These are phyloP conservation scores for Microtus oregoni DNA, from an alignment of 2,113 vertebrate genomes.

Conservation along the genomic window DNA sequence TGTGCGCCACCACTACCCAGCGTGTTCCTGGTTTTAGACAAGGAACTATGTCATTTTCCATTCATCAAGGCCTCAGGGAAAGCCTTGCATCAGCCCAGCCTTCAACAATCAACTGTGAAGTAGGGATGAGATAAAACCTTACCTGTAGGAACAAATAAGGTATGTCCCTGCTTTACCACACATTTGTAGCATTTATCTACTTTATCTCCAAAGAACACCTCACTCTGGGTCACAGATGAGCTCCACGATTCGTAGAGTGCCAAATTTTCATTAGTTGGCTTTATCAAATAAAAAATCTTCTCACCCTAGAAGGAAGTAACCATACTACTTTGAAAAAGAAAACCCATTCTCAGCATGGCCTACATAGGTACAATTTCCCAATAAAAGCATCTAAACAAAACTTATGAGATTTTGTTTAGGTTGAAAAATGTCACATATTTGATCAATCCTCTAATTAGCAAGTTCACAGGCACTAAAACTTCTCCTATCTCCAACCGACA, in stretches of 20 bases:
- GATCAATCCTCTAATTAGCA: constrained; percentile 14
- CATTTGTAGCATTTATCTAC: constrained; percentile 95
- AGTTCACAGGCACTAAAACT: neutral
- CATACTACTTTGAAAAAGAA: constrained; percentile 67
- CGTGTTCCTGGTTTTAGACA: neutral
- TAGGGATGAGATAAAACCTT: constrained; percentile 66
- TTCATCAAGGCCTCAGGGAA: neutral
- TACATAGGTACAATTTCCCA: constrained; percentile 44
- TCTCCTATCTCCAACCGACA: neutral
- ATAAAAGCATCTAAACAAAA: constrained; percentile 17
- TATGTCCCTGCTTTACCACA: constrained; percentile 96
- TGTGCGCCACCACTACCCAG: too few species aligned
- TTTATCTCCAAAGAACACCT: constrained; percentile 98
- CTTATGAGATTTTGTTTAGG: constrained; percentile 15
- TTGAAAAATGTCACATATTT: constrained; percentile 38
- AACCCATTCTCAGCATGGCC: constrained; percentile 36
- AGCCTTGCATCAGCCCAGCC: neutral
- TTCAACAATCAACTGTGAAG: neutral
- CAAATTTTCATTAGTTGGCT: constrained; percentile 96
- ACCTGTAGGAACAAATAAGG: constrained; percentile 98
- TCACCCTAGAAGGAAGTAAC: constrained; percentile 91
- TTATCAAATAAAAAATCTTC: constrained; percentile 99
- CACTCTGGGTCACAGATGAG: constrained; percentile 98
- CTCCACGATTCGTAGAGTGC: constrained; percentile 99
- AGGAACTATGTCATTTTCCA: neutral